Base-by-base conservation (phyloP, 1,140 invertebrate species). In the Drosophila dunni region DNA sequence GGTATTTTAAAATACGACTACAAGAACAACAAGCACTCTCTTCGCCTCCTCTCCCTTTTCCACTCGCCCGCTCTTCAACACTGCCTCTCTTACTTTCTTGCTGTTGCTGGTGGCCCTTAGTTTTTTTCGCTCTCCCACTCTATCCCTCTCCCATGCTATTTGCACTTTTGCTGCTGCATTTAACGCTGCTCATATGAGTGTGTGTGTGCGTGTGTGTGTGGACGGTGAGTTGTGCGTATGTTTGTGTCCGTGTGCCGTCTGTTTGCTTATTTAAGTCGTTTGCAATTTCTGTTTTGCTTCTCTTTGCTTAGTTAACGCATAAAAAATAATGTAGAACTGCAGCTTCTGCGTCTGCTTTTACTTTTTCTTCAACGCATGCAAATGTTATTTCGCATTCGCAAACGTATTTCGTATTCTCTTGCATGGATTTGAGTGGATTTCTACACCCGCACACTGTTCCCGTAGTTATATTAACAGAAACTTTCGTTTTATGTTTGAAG, bases 191-290 rank as follows among this genome's bases (percentile, higher is more conserved):
- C 33, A 38, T n/a, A 7, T 66, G 29, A 51, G 48, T 72, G 24
- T 53, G 45, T 40, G 40, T 70, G 42, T 42, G 38, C 20, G 44
- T 61, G 11, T n/a, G 7, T 56, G 60, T 33, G 48, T 73, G 57
- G 29, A 45, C 8, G 10, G 36, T 40, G 36, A 36, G 53, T 40
- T 67, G 34, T 56, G 38, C 57, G 11, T 60, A 15, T 60, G 15
- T 8, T 3, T 45, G 38, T 42, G 36, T 58, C 36, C 44, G 34
- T 65, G 40, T 51, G 63, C 65, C 58, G 63, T 69, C 63, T 86
- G 76, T 86, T 88, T 86, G 75, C 82, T 86, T 86, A 88, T 86
- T 86, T 88, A 86, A 86, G 82, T 86, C 82, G 65, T 88, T 86
- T 88, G 83, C 82, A 86, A 88, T 82, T 88, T 86, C 75, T 85